Conservation (phyloP, 2,888 invertebrate genomes). For the Chrysina gloriosa region DNA sequence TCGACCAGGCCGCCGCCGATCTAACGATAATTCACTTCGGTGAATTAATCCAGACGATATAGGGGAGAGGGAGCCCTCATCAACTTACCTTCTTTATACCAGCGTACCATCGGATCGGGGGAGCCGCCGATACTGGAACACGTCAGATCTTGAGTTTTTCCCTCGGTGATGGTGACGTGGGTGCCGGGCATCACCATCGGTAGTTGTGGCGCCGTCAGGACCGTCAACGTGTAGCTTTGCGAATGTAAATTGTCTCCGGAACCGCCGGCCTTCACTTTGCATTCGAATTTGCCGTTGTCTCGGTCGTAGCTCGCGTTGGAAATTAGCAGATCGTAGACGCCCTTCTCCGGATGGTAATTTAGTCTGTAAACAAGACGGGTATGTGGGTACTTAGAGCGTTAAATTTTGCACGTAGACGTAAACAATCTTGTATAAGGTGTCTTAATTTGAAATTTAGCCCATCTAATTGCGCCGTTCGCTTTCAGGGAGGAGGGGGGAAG, state of each 20-base stretch:
- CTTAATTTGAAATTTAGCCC: constrained; percentile 32
- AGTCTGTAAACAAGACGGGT: constrained; percentile 67
- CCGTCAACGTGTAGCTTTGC: constrained; percentile 85
- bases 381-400: constrained; percentile 37
- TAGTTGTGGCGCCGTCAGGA: constrained; percentile 84
- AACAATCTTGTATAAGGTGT: constrained; percentile 32
- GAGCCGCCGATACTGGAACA: constrained; percentile 91
- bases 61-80: not conserved
- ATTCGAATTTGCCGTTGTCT: constrained; percentile 93
- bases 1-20: not conserved
- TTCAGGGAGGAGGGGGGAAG: not conserved
- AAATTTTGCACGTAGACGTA: constrained; percentile 30
- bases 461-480: not conserved
- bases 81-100: constrained; percentile 77
- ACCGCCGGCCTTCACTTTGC: constrained; percentile 85
- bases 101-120: constrained; percentile 88
- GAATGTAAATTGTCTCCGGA: constrained; percentile 87
- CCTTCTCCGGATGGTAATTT: constrained; percentile 81
- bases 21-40: constrained; percentile 22
- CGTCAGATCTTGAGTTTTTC: constrained; percentile 78
- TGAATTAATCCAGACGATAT: constrained; percentile 25
- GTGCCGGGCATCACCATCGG: constrained; percentile 82
- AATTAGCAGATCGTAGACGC: constrained; percentile 90
- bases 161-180: constrained; percentile 85
- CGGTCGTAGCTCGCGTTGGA: constrained; percentile 89